Evolutionary conservation across 2,888 invertebrate species (phyloP).

Genomic region (Acrobeloides nanus): DNA sequence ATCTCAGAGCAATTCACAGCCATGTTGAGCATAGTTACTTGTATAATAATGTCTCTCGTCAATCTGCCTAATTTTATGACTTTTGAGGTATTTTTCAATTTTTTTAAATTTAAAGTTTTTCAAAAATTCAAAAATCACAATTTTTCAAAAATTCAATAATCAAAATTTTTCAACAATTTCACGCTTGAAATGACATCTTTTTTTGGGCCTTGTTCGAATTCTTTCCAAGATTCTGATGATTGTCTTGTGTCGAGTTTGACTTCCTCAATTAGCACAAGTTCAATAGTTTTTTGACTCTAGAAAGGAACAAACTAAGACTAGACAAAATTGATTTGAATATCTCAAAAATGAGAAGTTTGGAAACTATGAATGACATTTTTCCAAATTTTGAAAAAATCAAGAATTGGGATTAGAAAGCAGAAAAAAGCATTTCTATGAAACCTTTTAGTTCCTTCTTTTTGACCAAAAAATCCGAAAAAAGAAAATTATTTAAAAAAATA

Average conservation of each 20-base stretch:
- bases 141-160: too few species aligned
- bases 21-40: constrained; percentile 33
- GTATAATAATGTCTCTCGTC: constrained; percentile 31
- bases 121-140: too few species aligned
- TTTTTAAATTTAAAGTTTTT: not conserved
- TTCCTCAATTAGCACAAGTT: too few species aligned
- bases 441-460: constrained; percentile 1
- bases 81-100: constrained; percentile 32
- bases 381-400: not conserved
- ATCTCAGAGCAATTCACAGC: constrained; percentile 29
- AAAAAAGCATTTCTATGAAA: not conserved
- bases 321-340: too few species aligned
- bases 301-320: too few species aligned
- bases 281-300: too few species aligned
- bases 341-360: too few species aligned
- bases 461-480: not conserved
- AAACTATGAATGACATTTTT: constrained; percentile 1
- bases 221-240: too few species aligned
- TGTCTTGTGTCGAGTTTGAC: too few species aligned
- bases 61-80: constrained; percentile 51
- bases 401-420: not conserved
- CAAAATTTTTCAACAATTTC: not conserved
- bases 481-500: too few species aligned
- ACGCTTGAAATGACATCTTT: too few species aligned
- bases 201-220: too few species aligned